Conservation (phyloP, 2,797 vertebrate genomes). For the Halcyon smyrnensis region DNA sequence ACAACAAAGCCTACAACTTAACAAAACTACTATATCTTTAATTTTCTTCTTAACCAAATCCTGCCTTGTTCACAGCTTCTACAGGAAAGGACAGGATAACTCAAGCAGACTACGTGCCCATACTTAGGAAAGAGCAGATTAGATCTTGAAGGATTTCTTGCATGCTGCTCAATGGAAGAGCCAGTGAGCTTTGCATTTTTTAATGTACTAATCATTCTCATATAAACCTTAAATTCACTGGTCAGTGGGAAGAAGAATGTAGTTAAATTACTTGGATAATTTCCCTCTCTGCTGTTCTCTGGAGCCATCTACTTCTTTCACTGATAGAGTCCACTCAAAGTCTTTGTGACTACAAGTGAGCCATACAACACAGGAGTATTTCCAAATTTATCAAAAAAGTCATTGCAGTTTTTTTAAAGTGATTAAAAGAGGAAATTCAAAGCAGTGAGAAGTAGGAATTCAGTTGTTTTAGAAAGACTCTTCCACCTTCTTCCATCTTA, state of each 20-base stretch:
- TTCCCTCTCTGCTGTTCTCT: not conserved
- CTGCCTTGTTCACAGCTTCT: not conserved
- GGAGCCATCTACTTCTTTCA: not conserved
- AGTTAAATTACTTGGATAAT: not conserved
- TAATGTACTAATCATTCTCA: not conserved
- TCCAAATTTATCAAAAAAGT: not conserved
- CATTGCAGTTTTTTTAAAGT: not conserved
- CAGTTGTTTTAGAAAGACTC: not conserved
- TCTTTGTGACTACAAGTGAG: not conserved
- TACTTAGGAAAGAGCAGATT: not conserved
- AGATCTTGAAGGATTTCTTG: not conserved
- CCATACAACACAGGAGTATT: not conserved
- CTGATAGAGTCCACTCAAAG: not conserved
- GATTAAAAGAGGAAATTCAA: not conserved
- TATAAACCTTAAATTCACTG: not conserved
- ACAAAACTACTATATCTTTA: not conserved
- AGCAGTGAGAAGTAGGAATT: not conserved
- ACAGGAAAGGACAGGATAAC: not conserved
- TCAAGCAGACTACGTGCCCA: not conserved
- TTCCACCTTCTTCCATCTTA: not conserved
- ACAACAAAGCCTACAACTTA: not conserved
- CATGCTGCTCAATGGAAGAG: not conserved
- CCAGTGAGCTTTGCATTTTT: not conserved
- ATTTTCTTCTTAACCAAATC: not conserved
- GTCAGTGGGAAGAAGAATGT: not conserved